These are phyloP conservation scores for Plagiodera versicolora DNA, from an alignment of 2,888 invertebrate genomes.

Conservation along the genomic window DNA sequence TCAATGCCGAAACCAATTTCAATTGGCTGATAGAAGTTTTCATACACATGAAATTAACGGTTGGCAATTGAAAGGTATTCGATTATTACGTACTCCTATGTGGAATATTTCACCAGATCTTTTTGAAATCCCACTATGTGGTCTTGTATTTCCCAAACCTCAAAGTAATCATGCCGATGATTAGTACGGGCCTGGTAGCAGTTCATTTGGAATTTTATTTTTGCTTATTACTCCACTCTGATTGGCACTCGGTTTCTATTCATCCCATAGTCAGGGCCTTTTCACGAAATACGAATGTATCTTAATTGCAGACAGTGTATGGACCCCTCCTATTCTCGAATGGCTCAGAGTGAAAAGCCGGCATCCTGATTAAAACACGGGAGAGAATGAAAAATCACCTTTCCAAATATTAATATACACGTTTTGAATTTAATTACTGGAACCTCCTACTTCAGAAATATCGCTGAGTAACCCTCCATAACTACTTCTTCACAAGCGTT, in stretches of 20 bases:
- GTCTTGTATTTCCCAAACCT: too few relatives aligned
- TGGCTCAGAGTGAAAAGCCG: background rate
- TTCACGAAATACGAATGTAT: background rate
- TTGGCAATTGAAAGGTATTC: too few relatives aligned
- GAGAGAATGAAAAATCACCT: constrained; percentile 19
- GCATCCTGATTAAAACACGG: constrained; percentile 14
- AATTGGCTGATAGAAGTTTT: too few relatives aligned
- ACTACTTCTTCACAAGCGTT: constrained; percentile 23
- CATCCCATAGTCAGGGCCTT: background rate
- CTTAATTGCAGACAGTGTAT: background rate
- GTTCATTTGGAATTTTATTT: background rate
- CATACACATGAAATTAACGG: too few relatives aligned
- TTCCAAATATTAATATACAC: constrained; percentile 28
- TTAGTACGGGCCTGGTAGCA: background rate
- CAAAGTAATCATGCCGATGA: background rate
- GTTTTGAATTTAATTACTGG: constrained; percentile 24
- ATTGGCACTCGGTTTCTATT: background rate
- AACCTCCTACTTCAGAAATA: constrained; percentile 20
- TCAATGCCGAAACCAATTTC: too few relatives aligned
- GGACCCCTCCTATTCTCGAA: background rate
- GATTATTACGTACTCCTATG: too few relatives aligned
- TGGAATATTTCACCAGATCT: too few relatives aligned
- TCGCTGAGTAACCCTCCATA: constrained; percentile 27
- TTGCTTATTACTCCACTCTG: background rate
- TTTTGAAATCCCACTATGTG: too few relatives aligned